Evolutionary conservation across 2,113 vertebrate genomes (phyloP).

Genomic region (Coregonus clupeaformis): DNA sequence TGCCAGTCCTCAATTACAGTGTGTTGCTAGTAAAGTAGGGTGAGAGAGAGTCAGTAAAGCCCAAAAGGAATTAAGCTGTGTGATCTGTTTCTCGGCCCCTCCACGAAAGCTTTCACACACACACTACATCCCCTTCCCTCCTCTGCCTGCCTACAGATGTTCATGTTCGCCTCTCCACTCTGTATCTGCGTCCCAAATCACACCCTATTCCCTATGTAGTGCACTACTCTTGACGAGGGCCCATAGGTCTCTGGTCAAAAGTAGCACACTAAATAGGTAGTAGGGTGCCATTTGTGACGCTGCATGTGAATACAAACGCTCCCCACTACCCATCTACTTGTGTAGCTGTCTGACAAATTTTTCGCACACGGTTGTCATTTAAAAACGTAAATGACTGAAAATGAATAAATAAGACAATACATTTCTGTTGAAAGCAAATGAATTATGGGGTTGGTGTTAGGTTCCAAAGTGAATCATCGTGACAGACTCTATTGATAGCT

Average conservation of each 20-base stretch:
- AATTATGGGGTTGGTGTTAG: background rate
- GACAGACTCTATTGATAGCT: background rate
- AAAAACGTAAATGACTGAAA: background rate
- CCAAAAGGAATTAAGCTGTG: slow-evolving; percentile 26
- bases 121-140: background rate
- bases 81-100: background rate
- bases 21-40: background rate
- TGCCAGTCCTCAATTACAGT: background rate
- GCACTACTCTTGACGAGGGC: too few relatives aligned
- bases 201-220: background rate
- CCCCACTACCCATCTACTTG: too few relatives aligned
- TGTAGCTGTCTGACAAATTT: too few relatives aligned
- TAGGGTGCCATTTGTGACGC: too few relatives aligned
- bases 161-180: background rate
- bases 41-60: background rate
- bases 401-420: background rate
- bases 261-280: too few relatives aligned
- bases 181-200: slow-evolving; percentile 37
- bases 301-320: too few relatives aligned
- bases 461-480: background rate
- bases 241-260: too few relatives aligned
- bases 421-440: background rate
- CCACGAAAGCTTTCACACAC: background rate
- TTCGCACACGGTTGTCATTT: background rate
- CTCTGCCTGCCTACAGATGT: background rate